Base-by-base conservation (phyloP, 1,140 invertebrate species). In the Diprion similis region DNA sequence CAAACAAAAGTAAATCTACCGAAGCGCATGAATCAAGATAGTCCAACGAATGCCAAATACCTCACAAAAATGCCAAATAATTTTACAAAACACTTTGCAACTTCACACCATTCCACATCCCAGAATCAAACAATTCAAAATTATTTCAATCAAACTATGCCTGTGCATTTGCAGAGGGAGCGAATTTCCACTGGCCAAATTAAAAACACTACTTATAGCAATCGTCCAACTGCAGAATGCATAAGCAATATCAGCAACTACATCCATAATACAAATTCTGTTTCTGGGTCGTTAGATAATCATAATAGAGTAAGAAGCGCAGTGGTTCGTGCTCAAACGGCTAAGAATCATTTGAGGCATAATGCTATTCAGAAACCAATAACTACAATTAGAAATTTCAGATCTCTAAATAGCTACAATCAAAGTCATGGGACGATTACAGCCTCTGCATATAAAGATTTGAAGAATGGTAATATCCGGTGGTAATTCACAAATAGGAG, bases 391-490 rank as follows among this genome's bases (percentile, higher is more conserved):
- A 71, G 73, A 10, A 74, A 24, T 48, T 69, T 71, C 1, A 77
- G 79, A 11, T 75, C 76, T n/a, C 46, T 84, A 0, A 80, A 80
- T 45, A 81, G 73, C 66, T 82, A 80, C 18, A 80, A 68, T 64
- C 85, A 84, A 70, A 85, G 78, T 68, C 84, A 86, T 67, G 81
- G 85, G 4, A 73, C 83, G 6, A 86, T 87, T 13, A 81, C 83
- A 2, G 84, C 84, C 8, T 85, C 84, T 9, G 76, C 80, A 48
- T 87, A 87, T 71, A 85, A 80, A 46, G 81, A 84, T 70, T 73
- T 87, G 13, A 75, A 79, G 68, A 86, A 79, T 24, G 81, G 81
- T 3, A 82, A 74, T 71, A 80, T 82, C 71, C 77, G 72, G 18
- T 87, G 78, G 80, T 85, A 76, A 75, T 37, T 37, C 24, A 37